phyloP scores from a whole-genome alignment of 2,113 vertebrate genomes.

The Urocolius indicus region DNA sequence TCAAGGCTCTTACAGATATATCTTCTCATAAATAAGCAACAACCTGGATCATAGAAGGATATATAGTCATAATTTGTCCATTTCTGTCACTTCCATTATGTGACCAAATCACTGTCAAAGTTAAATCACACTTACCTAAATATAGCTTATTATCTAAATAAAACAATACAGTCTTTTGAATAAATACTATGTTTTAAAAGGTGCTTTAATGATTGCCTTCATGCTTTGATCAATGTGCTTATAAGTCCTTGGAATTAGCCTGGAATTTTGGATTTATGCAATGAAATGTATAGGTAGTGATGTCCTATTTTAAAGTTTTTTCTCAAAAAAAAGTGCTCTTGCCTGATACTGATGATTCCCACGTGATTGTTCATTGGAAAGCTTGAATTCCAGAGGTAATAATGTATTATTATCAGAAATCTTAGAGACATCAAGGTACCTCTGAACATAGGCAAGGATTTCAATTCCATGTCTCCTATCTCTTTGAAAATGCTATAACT shows the following conservation, averaged over 20 bases:
- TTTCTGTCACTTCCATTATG: not conserved
- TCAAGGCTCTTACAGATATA: not conserved
- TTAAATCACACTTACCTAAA: not conserved
- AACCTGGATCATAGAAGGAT: not conserved
- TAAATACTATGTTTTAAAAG: not conserved
- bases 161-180: not conserved
- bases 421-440: not conserved
- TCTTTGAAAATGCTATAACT: not conserved
- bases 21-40: conserved; percentile 6
- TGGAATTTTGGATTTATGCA: not conserved
- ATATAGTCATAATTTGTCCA: not conserved
- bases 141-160: not conserved
- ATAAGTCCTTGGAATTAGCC: not conserved
- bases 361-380: not conserved
- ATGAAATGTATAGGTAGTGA: not conserved
- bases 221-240: not conserved
- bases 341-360: not conserved
- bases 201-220: not conserved
- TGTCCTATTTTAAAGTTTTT: not conserved
- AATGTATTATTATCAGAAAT: not conserved
- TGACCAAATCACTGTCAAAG: not conserved
- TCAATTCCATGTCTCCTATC: not conserved
- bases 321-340: not conserved
- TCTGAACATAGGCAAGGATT: not conserved
- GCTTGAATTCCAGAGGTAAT: not conserved